Evolutionary conservation across 2,888 invertebrate species (phyloP).

Genomic region (Epirrita christyi): DNA sequence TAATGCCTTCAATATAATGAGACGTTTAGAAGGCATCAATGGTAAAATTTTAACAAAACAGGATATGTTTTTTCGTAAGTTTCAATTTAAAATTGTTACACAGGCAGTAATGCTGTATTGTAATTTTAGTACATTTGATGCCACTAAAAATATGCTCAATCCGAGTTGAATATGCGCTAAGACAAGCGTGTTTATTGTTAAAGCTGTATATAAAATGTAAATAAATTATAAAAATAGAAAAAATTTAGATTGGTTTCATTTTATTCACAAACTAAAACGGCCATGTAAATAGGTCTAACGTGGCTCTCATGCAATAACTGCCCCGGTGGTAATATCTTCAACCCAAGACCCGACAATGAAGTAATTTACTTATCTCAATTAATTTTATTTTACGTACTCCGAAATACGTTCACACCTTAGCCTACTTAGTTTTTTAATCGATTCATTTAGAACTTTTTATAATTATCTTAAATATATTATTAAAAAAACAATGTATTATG

Average conservation of each 20-base stretch:
- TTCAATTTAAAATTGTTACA: not conserved
- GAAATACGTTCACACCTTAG: too few species aligned
- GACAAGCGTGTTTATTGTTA: conserved; percentile 64
- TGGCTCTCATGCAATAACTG: too few species aligned
- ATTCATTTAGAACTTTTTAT: too few species aligned
- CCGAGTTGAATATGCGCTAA: conserved; percentile 58
- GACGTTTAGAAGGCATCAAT: conserved; percentile 23
- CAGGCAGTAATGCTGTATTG: conserved; percentile 1
- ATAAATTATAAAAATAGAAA: conserved; percentile 72
- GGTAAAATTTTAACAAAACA: conserved; percentile 1
- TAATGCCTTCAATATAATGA: conserved; percentile 60
- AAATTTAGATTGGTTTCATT: conserved; percentile 26
- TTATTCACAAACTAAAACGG: not conserved
- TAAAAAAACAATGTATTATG: not conserved
- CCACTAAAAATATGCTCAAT: conserved; percentile 69
- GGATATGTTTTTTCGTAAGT: not conserved
- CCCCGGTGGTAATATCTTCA: too few species aligned
- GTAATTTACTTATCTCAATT: too few species aligned
- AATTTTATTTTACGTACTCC: too few species aligned
- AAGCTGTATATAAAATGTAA: conserved; percentile 82
- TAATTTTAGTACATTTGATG: conserved; percentile 25
- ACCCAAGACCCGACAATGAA: too few species aligned
- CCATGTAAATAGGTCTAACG: too few species aligned
- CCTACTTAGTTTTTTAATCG: too few species aligned
- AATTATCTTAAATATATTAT: too few species aligned